phyloP scores from a whole-genome alignment of 1,140 invertebrate species.

The Limonius californicus region DNA sequence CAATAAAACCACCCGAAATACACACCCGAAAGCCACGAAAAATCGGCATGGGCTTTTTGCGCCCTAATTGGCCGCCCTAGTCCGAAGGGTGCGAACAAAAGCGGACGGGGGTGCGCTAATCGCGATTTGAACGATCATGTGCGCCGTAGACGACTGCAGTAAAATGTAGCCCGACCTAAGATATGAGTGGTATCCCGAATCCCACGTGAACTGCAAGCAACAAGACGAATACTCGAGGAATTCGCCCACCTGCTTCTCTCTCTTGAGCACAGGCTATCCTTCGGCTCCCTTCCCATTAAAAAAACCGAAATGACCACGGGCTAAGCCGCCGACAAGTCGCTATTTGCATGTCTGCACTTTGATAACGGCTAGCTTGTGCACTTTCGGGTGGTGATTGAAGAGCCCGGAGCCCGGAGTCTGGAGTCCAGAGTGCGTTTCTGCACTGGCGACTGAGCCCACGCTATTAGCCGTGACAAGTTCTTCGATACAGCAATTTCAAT shows the following conservation, averaged over 20 bases:
- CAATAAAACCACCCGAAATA: constrained; percentile 26
- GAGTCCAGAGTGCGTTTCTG: not conserved
- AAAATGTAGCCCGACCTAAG: constrained; percentile 28
- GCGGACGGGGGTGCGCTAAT: constrained; percentile 6
- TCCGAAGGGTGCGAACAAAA: constrained; percentile 12
- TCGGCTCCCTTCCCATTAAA: constrained; percentile 6
- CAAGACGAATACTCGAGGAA: constrained; percentile 31
- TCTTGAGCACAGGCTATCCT: constrained; percentile 14
- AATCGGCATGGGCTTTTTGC: constrained; percentile 14
- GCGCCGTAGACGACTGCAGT: constrained; percentile 26
- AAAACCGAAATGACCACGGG: constrained; percentile 14
- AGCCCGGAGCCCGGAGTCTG: not conserved
- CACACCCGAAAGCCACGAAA: constrained; percentile 13
- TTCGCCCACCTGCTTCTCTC: constrained; percentile 35
- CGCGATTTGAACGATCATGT: constrained; percentile 23
- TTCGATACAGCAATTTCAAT: not conserved
- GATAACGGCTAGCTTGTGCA: not conserved
- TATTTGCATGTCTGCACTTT: not conserved
- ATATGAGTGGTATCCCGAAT: constrained; percentile 33
- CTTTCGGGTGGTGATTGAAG: not conserved
- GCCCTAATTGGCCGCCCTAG: not conserved
- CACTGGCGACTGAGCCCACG: constrained; percentile 8
- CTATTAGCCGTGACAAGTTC: not conserved
- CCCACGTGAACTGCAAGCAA: constrained; percentile 34
- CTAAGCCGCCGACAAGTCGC: not conserved